These are phyloP conservation scores for Suricata suricatta DNA, from an alignment of 2,113 vertebrate species.

Conservation along the genomic window DNA sequence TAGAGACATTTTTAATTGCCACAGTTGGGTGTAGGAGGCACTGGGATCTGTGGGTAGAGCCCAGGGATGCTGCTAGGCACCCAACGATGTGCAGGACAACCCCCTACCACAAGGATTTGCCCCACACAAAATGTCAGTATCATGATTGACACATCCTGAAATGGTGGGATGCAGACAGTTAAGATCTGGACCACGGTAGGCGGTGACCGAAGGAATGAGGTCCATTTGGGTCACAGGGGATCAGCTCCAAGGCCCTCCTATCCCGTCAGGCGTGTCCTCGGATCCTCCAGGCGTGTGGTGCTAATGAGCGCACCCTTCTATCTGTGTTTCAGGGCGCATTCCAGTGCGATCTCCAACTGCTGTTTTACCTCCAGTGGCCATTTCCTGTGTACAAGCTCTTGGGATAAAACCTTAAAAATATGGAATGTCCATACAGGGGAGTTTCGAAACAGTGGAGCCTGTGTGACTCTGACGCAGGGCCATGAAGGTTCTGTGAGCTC, in stretches of 20 bases:
- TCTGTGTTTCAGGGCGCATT: conserved; percentile 83
- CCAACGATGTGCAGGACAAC: no score
- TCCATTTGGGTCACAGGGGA: not conserved
- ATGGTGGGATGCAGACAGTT: not conserved
- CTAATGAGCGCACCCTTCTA: not conserved
- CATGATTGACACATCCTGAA: not conserved
- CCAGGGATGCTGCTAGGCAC: not conserved
- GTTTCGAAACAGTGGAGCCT: conserved; percentile 80
- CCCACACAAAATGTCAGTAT: not conserved
- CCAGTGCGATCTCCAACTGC: conserved; percentile 85
- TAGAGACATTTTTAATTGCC: not conserved
- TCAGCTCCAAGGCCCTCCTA: not conserved
- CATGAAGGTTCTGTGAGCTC: conserved; percentile 86
- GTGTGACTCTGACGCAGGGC: conserved; percentile 74
- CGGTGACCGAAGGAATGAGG: not conserved
- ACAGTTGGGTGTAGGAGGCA: not conserved
- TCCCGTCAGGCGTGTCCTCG: no score
- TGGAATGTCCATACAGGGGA: conserved; percentile 86
- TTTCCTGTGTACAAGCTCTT: conserved; percentile 87
- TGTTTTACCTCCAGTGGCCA: conserved; percentile 86
- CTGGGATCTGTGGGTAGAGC: not conserved
- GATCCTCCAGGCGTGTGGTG: no score
- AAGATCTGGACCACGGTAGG: not conserved
- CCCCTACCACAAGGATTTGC: not conserved
- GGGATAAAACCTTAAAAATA: conserved; percentile 88